Conservation (phyloP, 2,797 vertebrate species). For the Acanthiza pusilla region DNA sequence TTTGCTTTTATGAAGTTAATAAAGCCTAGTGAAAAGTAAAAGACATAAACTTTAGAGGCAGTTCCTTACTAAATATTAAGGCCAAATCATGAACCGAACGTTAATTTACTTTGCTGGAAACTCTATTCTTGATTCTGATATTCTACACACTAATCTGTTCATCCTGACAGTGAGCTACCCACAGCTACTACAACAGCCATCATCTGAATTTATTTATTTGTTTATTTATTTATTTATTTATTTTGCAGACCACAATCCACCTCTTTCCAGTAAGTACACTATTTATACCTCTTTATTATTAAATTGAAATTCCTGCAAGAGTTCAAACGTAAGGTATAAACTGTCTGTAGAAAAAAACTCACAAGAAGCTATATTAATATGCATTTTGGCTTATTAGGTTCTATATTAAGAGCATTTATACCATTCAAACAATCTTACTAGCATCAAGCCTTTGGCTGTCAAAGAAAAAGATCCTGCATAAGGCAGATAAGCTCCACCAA, state of each 20-base stretch:
- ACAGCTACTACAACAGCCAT: neutral
- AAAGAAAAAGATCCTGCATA: slow-evolving; percentile 30
- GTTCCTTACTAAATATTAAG: neutral
- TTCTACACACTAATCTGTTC: neutral
- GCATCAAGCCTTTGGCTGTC: slow-evolving; percentile 25
- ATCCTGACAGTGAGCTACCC: neutral
- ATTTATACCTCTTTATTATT: neutral
- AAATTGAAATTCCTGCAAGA: neutral
- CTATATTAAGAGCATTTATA: slow-evolving; percentile 8
- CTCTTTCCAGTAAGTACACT: neutral
- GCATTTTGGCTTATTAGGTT: slow-evolving; percentile 1
- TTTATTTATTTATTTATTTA: neutral
- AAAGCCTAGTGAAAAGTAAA: neutral
- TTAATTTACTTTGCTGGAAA: neutral
- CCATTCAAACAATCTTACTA: neutral
- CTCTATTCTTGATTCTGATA: neutral
- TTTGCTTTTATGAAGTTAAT: neutral
- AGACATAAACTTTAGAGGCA: neutral
- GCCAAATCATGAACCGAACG: neutral
- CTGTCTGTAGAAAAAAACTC: neutral
- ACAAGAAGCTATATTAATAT: neutral
- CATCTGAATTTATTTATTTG: neutral
- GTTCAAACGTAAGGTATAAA: neutral
- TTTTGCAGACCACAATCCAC: neutral
- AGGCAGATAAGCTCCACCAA: slow-evolving; percentile 50